These are phyloP conservation scores for Sycobia sp. DNA, from an alignment of 1,140 invertebrate genomes.

Conservation along the genomic window DNA sequence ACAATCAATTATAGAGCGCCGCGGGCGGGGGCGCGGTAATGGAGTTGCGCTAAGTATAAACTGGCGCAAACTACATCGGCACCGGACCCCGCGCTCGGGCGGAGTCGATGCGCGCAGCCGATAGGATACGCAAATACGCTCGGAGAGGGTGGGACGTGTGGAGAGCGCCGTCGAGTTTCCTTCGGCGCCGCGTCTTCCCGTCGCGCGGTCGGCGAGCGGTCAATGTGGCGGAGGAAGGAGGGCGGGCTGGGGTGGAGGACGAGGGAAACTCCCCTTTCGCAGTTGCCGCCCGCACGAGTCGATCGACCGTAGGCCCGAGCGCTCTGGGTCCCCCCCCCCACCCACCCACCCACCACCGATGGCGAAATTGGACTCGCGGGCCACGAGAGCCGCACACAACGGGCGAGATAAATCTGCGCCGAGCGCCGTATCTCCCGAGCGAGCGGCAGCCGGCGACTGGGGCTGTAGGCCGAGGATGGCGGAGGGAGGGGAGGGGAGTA, in stretches of 20 bases:
- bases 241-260: too few species aligned
- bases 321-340: too few species aligned
- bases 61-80: constrained; percentile 46
- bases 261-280: too few species aligned
- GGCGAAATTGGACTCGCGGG: constrained; percentile 11
- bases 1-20: constrained; percentile 54
- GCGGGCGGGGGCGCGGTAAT: constrained; percentile 44
- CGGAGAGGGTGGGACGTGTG: background rate
- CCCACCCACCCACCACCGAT: too few species aligned
- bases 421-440: constrained; percentile 9
- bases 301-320: too few species aligned
- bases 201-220: too few species aligned
- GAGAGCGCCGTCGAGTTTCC: background rate
- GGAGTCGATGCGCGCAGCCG: constrained; percentile 13
- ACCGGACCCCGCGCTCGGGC: constrained; percentile 32
- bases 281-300: too few species aligned
- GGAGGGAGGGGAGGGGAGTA: too few species aligned
- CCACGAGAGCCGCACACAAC: background rate
- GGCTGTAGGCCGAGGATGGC: background rate
- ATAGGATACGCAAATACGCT: constrained; percentile 22
- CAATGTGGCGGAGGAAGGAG: too few species aligned
- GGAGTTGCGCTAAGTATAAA: constrained; percentile 51
- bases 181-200: too few species aligned
- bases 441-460: constrained; percentile 24
- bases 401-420: constrained; percentile 25